Conservation (phyloP, 2,113 vertebrate species). For the Callionymus lyra region DNA sequence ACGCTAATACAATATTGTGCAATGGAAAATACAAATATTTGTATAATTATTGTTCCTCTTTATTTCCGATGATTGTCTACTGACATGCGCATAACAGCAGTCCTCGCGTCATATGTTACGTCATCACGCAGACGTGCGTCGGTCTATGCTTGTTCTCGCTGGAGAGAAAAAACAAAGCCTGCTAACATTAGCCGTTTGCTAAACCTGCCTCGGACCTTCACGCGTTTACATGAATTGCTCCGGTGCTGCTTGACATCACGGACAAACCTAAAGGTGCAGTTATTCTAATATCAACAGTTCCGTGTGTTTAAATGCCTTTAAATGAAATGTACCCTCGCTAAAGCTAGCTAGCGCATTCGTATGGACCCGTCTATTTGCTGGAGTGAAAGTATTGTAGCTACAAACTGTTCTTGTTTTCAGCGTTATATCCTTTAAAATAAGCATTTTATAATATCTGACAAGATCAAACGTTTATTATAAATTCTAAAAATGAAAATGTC, state of each 20-base stretch:
- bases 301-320: no score
- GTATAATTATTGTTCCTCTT: no score
- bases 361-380: conserved; percentile 60
- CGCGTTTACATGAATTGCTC: neutral
- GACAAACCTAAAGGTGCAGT: conserved; percentile 6
- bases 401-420: conserved; percentile 36
- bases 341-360: conserved; percentile 37
- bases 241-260: neutral
- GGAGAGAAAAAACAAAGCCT: conserved; percentile 56
- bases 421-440: no score
- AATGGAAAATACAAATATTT: no score
- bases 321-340: conserved; percentile 20
- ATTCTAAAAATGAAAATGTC: no score
- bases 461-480: no score
- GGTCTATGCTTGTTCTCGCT: conserved; percentile 17
- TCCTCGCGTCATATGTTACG: conserved; percentile 10
- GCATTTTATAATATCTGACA: no score
- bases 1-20: no score
- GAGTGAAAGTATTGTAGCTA: conserved; percentile 29
- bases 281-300: no score
- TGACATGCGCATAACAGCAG: conserved; percentile 21
- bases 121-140: conserved; percentile 16
- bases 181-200: conserved; percentile 22
- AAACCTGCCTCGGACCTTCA: conserved; percentile 3
- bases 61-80: no score